Base-by-base conservation (phyloP, 2,113 vertebrate species). In the Zeus faber region DNA sequence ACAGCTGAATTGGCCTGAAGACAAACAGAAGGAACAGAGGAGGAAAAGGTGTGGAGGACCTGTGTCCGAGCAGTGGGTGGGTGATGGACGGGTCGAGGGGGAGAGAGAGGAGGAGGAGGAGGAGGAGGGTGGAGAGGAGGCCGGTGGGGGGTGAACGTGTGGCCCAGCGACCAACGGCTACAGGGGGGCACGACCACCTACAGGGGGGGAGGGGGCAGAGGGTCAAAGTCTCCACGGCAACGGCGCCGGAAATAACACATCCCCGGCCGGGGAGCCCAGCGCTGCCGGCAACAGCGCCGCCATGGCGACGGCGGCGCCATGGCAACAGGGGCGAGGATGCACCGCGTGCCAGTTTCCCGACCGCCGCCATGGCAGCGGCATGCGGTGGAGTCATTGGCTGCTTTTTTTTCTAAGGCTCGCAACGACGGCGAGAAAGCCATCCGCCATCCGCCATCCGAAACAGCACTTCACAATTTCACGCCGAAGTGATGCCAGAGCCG, bases 101-200 rank as follows among this genome's bases (percentile, higher is more conserved):
- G 85, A 83, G 67, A 57, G 58, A 56, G 62, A 73, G 83, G 89
- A 89, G 67, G 61, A 62, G 56, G 62, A 73, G 83, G 89, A 89
- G 76, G 85, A 83, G 84, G 81, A 87, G 88, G 87, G 84, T 90
- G 86, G 62, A 88, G 86, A 87, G 89, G 88, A 87, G 88, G 88
- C 74, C 88, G 80, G 84, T 88, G 87, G 61, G 89, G 89, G 85
- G 89, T 90, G 81, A 89, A 88, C 85, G 85, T 89, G 72, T 90
- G 89, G 56, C 88, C 89, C 88, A 88, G 81, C 79, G 87, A 90
- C 88, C 89, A 89, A 78, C 82, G 78, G 85, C 76, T 88, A 83
- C 83, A 79, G 63, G 86, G 88, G 76, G 79, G 43, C 72, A 87
- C 85, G 83, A 87, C 85, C 77, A 89, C 89, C 89, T 90, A 81